Evolutionary conservation across 1,140 invertebrate species (phyloP).

Genomic region (Philotrypesis tridentata): DNA sequence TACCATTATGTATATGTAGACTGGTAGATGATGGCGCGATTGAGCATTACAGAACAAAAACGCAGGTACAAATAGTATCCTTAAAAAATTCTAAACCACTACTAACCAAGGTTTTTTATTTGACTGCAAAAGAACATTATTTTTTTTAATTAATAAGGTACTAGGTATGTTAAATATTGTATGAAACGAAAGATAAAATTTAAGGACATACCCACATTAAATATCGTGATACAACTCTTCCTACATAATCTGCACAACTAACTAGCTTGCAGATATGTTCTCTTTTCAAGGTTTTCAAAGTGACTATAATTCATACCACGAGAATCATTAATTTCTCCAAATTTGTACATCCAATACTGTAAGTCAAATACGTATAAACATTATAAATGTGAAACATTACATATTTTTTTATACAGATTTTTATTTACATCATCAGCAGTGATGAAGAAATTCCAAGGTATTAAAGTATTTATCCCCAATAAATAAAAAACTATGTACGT

Average conservation of each 20-base stretch:
- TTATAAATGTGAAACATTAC: too few species aligned
- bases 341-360: too few species aligned
- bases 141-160: conserved; percentile 79
- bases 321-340: conserved; percentile 82
- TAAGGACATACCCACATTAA: conserved; percentile 78
- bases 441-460: too few species aligned
- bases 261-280: conserved; percentile 87
- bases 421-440: too few species aligned
- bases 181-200: conserved; percentile 32
- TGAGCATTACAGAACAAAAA: conserved; percentile 92
- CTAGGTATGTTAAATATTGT: conserved; percentile 71
- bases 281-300: conserved; percentile 70
- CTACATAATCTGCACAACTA: conserved; percentile 90
- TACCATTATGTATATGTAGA: conserved; percentile 87
- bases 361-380: too few species aligned
- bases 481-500: conserved; percentile 91
- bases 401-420: too few species aligned
- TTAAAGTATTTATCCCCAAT: too few species aligned
- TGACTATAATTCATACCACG: conserved; percentile 68
- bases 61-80: too few species aligned
- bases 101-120: too few species aligned
- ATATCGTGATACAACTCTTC: conserved; percentile 83
- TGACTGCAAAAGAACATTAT: conserved; percentile 85
- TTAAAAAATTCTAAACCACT: too few species aligned
- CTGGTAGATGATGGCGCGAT: conserved; percentile 83